Base-by-base conservation (phyloP, 1,140 invertebrate genomes). In the Babylonia areolata region DNA sequence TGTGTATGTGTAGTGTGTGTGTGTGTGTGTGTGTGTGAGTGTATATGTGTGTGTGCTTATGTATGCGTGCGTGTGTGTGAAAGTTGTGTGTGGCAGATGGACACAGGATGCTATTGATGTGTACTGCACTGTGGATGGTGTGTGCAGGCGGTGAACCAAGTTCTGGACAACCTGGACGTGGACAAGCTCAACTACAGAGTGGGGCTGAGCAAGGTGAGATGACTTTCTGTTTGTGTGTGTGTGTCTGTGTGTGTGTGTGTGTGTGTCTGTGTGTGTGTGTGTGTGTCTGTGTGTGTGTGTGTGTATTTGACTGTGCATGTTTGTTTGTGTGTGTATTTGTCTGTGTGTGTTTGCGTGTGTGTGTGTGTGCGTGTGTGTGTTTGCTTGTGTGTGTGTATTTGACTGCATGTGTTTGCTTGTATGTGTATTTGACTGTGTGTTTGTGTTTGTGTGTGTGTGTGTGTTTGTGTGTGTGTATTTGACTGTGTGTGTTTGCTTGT, bases 131-230 rank as follows among this genome's bases (percentile, higher is more conserved):
- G 58, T 64, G 15, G 58, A 28, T 73, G 2, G 33, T 37, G 12
- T 35, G 28, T 82, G 15, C 69, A 73, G 81, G 58, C 80, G 77
- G 79, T 69, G 42, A 78, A 31, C 17, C 81, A 85, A 83, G 81
- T 99, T 95, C 94, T 99, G 58, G 94, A 97, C 17, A 95, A 96
- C n/a, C 95, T 98, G 69, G 98, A 99, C 93, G 95, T 99, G 75
- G 97, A 98, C 92, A 96, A 97, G 79, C 96, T 97, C 20, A 97
- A 96, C 80, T 98, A 98, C 95, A 95, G 97, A 83, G 96, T 99
- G 42, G 98, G 98, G 23, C 95, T 98, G 78, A 98, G 97, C 94
- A 97, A 98, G 96, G 98, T 98, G 94, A 95, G 96, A 85, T 28
- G 17, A 20, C n/a, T 33, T 28, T 33, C 73, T 77, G 33, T 77